Percentiles rank a stretch among this genome's conserved stretches.
These are phyloP conservation scores for Tribolium freemani DNA, from an alignment of 2,888 invertebrate species.

Conservation along the genomic window DNA sequence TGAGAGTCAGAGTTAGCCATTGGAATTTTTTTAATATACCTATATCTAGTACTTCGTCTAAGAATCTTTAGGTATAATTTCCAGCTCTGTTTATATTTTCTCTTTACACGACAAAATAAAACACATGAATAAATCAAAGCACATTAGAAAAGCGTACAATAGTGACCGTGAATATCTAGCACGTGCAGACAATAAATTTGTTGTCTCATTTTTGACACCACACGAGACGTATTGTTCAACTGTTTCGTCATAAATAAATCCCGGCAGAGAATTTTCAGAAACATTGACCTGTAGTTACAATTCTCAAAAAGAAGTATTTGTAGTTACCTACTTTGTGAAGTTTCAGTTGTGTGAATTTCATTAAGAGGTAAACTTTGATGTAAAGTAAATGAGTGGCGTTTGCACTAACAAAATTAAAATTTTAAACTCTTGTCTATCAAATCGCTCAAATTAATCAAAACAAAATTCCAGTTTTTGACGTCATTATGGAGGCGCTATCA, in stretches of 20 bases:
- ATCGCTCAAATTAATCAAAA: not conserved
- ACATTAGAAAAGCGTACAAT: not conserved
- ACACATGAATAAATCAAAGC: not conserved
- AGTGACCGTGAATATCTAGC: not conserved
- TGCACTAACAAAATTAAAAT: not conserved
- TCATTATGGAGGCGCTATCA: not conserved
- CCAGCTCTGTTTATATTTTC: not conserved
- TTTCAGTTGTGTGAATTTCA: not conserved
- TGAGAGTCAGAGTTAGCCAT: too few species aligned
- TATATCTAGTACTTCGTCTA: too few species aligned
- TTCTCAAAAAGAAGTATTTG: too few species aligned
- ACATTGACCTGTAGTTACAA: not conserved
- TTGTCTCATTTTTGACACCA: not conserved
- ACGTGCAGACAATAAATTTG: not conserved
- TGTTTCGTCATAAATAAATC: not conserved
- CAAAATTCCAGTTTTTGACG: not conserved
- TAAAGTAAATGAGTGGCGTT: not conserved
- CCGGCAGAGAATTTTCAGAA: not conserved
- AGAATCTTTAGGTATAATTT: too few species aligned
- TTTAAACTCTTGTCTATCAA: not conserved
- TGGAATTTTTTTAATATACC: too few species aligned
- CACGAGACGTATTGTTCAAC: not conserved
- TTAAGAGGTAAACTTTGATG: not conserved
- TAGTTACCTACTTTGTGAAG: too few species aligned
- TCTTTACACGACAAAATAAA: not conserved